A percentile compares a stretch with the other conserved stretches of the same genome.
phyloP scores from a whole-genome alignment of 2,113 vertebrate genomes.

The Varanus salvator region DNA sequence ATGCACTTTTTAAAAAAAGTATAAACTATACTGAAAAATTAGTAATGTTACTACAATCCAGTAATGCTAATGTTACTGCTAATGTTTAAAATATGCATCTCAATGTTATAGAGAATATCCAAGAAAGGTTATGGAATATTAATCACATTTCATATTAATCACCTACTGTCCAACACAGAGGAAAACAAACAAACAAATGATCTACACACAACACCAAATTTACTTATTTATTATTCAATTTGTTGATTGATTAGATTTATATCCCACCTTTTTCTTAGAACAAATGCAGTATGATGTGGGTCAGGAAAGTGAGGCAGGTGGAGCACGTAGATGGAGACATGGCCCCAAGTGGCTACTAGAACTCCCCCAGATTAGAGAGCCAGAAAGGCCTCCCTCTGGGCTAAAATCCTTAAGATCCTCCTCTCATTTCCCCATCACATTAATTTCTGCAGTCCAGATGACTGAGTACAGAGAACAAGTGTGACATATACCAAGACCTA shows the following conservation, averaged over 20 bases:
- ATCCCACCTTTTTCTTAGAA: not conserved
- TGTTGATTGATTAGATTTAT: too few relatives aligned
- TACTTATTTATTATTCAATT: too few relatives aligned
- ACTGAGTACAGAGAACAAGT: not conserved
- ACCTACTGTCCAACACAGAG: too few relatives aligned
- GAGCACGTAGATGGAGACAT: not conserved
- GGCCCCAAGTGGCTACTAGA: not conserved
- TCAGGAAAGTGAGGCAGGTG: not conserved
- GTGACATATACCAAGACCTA: not conserved
- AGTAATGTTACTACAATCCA: too few relatives aligned
- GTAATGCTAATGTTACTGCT: too few relatives aligned
- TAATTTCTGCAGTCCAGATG: not conserved
- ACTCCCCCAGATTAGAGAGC: not conserved
- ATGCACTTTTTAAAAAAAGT: too few relatives aligned
- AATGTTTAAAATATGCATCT: too few relatives aligned
- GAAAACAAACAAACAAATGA: not conserved
- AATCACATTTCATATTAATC: too few relatives aligned
- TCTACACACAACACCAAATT: too few relatives aligned
- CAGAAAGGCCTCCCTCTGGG: not conserved
- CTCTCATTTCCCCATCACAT: not conserved
- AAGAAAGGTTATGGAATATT: too few relatives aligned
- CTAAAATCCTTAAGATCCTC: not conserved
- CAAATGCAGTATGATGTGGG: not conserved
- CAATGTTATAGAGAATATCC: too few relatives aligned
- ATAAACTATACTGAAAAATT: too few relatives aligned